phyloP scores from a whole-genome alignment of 2,797 vertebrate species.

The Propithecus perrieri region DNA sequence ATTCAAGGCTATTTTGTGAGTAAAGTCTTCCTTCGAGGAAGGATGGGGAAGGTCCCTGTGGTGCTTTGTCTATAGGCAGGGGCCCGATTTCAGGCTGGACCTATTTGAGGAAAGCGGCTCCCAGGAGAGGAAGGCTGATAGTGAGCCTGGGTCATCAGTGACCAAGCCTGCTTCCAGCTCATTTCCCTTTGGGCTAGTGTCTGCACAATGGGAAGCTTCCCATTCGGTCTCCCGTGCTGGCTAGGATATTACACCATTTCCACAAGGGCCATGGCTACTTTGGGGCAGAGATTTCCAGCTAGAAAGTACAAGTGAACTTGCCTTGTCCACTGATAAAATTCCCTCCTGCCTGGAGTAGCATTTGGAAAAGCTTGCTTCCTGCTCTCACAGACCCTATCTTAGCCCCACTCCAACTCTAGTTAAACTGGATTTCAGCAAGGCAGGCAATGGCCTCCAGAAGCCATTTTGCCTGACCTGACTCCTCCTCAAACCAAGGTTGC shows the following conservation, averaged over 20 bases:
- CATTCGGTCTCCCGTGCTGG: background rate
- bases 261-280: slow-evolving; percentile 2
- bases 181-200: slow-evolving; percentile 20
- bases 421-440: background rate
- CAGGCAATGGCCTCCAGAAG: background rate
- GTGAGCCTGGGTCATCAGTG: slow-evolving; percentile 7
- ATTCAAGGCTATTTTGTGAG: slow-evolving; percentile 59
- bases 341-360: background rate
- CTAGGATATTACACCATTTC: slow-evolving; percentile 7
- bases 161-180: slow-evolving; percentile 20
- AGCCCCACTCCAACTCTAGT: background rate
- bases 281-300: background rate
- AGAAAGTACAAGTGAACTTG: slow-evolving; percentile 38
- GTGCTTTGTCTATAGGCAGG: slow-evolving; percentile 21
- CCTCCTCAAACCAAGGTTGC: background rate
- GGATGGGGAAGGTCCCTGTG: slow-evolving; percentile 33
- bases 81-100: slow-evolving; percentile 18
- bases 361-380: slow-evolving; percentile 15
- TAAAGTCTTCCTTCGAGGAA: slow-evolving; percentile 64
- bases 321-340: background rate
- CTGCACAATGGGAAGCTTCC: background rate
- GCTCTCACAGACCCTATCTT: background rate
- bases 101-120: slow-evolving; percentile 51
- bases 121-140: slow-evolving; percentile 39
- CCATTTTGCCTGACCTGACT: background rate